Base-by-base conservation (phyloP, 2,113 vertebrate species). In the Grammomys dolichurus region DNA sequence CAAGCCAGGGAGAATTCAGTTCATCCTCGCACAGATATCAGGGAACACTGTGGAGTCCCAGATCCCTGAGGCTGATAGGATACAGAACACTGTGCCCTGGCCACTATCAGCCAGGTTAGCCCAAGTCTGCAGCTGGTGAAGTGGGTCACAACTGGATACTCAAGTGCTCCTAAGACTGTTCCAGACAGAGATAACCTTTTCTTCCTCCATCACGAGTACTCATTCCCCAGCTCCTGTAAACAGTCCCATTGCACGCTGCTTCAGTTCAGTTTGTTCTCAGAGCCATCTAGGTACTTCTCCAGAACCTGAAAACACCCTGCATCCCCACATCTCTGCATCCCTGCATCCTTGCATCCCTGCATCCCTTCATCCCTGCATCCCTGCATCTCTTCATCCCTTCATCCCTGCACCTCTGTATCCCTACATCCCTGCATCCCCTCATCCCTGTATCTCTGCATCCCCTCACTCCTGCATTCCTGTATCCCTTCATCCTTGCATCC, bases 111-210 rank as follows among this genome's bases (percentile, higher is more conserved):
- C 63, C 73, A 60, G 63, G n/a, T 87, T 93, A 87, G 28, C 56
- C 56, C 60, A 40, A 56, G 14, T 43, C 67, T 84, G 20, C 46
- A 90, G 85, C 72, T 40, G 54, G 40, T 0, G 5, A 96, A 89
- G 82, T 89, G 69, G 96, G 92, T 95, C 93, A 92, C 8, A 14
- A 51, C 89, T n/a, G 40, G 63, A 48, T 12, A 46, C 56, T 36
- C 58, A 24, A 5, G n/a, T 46, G 31, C 56, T 80, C 80, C 92
- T 24, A 31, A 75, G 78, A 75, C 26, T 7, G 7, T 58, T 88
- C 46, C 2, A 26, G 10, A 70, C 51, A 58, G 54, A 92, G 87
- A 56, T n/a, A n/a, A n/a, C 76, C 82, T 54, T 77, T 69, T 60
- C 48, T 7, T 40, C 36, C 46, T 33, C 12, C 77, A 73, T 1